Conservation (phyloP, 2,113 vertebrate genomes). For the Jaculus jaculus region DNA sequence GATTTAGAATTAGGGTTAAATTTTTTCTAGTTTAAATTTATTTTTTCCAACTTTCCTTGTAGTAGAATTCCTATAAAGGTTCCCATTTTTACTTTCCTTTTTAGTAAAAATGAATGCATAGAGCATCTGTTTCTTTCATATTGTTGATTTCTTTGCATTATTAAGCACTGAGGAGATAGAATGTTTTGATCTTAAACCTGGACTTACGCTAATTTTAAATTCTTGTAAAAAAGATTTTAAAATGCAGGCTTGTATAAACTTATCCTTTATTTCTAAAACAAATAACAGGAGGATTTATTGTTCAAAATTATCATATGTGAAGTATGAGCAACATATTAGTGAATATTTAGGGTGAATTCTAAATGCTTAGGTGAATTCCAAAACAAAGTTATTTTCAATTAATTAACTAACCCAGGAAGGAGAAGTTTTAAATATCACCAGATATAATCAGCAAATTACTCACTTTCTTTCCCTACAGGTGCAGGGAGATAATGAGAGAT, state of each 20-base stretch:
- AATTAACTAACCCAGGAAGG: not conserved
- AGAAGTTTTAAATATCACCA: slow-evolving; percentile 42
- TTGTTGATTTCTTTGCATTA: slow-evolving; percentile 31
- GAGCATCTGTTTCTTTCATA: slow-evolving; percentile 10
- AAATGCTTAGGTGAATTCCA: slow-evolving; percentile 27
- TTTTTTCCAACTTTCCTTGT: slow-evolving; percentile 44
- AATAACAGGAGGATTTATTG: not conserved
- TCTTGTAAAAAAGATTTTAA: slow-evolving; percentile 15
- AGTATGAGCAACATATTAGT: not conserved
- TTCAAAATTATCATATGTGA: not conserved
- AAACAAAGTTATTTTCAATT: slow-evolving; percentile 30
- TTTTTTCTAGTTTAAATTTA: slow-evolving; percentile 45
- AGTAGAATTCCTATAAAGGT: slow-evolving; percentile 28
- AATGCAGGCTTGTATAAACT: not conserved
- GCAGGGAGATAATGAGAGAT: not conserved
- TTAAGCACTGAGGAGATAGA: not conserved
- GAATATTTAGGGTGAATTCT: slow-evolving; percentile 34
- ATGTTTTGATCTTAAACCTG: slow-evolving; percentile 3
- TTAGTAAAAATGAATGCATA: not conserved
- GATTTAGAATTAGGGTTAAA: not conserved
- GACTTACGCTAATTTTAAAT: slow-evolving; percentile 48
- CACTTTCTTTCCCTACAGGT: not conserved
- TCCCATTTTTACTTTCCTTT: slow-evolving; percentile 33
- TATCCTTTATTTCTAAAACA: slow-evolving; percentile 43
- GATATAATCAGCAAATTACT: slow-evolving; percentile 7